Evolutionary conservation across 2,888 invertebrate species (phyloP).

Genomic region (Ommatoiulus sabulosus): DNA sequence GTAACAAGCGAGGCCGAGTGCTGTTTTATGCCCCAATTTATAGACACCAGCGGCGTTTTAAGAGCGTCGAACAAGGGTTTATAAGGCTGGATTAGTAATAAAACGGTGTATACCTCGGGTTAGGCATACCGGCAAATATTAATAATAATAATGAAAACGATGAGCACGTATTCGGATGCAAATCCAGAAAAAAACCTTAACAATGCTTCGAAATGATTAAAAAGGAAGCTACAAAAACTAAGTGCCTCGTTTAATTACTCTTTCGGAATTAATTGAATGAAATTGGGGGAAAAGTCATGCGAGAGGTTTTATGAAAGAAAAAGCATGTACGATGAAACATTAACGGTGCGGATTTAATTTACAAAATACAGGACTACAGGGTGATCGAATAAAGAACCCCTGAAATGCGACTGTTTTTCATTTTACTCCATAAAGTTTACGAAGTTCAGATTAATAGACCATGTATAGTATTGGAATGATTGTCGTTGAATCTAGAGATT

Average conservation of each 20-base stretch:
- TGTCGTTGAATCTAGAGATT: too few species aligned
- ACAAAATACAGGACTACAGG: background rate
- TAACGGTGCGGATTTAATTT: background rate
- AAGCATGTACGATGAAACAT: background rate
- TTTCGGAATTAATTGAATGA: constrained; percentile 30
- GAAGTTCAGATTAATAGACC: too few species aligned
- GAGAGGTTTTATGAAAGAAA: background rate
- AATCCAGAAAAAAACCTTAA: background rate
- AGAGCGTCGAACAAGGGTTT: constrained; percentile 18
- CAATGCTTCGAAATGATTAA: background rate
- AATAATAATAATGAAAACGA: constrained; percentile 9
- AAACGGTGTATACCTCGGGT: background rate
- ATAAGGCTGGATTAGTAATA: constrained; percentile 13
- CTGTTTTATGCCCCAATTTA: constrained; percentile 36
- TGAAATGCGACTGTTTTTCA: too few species aligned
- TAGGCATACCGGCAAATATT: constrained; percentile 6
- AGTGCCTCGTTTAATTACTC: constrained; percentile 19
- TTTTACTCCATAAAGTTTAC: too few species aligned
- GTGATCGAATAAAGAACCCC: background rate
- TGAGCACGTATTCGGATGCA: constrained; percentile 9
- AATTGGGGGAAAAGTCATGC: background rate
- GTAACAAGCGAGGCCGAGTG: background rate
- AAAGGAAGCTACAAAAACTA: background rate
- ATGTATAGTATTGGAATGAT: too few species aligned
- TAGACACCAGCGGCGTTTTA: constrained; percentile 10